phyloP scores from a whole-genome alignment of 2,113 vertebrate species.

The Eurystomus gularis region DNA sequence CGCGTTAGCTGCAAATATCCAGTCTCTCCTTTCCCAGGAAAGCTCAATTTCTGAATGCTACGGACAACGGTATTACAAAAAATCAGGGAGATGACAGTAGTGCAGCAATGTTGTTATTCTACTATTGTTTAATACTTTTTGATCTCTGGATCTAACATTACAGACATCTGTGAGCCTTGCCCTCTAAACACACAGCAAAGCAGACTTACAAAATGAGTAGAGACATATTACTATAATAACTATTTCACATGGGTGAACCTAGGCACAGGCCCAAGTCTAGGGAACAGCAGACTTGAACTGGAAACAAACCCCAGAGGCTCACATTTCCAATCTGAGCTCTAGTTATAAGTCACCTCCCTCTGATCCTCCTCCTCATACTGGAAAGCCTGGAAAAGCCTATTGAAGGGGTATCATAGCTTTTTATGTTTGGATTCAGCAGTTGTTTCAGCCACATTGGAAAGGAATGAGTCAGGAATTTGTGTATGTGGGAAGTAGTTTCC shows the following conservation, averaged over 20 bases:
- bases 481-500: constrained; percentile 62
- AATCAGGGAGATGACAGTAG: not conserved
- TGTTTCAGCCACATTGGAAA: constrained; percentile 41
- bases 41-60: not conserved
- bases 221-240: not conserved
- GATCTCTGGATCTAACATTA: not conserved
- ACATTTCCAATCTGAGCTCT: not conserved
- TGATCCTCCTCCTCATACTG: constrained; percentile 20
- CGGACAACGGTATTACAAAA: not conserved
- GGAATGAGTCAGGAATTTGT: constrained; percentile 57
- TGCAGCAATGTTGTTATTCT: not conserved
- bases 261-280: not conserved
- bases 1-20: not conserved
- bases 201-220: not conserved
- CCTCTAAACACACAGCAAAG: not conserved
- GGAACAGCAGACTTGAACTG: not conserved
- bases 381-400: not conserved
- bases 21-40: not conserved
- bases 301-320: not conserved
- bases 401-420: constrained; percentile 1
- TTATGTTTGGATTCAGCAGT: constrained; percentile 35
- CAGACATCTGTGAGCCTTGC: not conserved
- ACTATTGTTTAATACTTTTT: not conserved
- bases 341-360: not conserved
- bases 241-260: not conserved